Conservation (phyloP, 37 sponge, comb jelly and placozoan species). For the Aplysina aerophoba region DNA sequence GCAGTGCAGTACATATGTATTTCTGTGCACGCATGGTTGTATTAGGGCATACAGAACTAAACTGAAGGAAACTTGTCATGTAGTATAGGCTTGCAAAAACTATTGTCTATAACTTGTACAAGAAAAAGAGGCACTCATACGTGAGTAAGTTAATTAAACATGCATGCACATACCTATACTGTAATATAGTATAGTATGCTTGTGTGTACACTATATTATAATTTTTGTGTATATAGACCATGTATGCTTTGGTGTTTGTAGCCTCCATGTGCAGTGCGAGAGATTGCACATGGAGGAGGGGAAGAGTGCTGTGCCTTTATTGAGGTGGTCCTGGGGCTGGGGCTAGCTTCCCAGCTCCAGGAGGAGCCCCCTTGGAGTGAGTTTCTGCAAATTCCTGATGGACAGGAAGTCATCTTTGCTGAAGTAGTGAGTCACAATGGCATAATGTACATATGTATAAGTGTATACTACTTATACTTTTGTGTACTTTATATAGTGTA, state of each 20-base stretch:
- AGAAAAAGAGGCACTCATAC: too few species aligned
- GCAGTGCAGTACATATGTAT: too few species aligned
- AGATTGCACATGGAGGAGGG: conserved; percentile 34
- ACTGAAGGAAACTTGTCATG: too few species aligned
- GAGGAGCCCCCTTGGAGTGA: conserved; percentile 72
- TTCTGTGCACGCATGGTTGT: too few species aligned
- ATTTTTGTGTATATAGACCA: background rate
- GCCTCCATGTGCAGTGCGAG: background rate
- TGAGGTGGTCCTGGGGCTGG: conserved; percentile 88
- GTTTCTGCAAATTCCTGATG: conserved; percentile 56
- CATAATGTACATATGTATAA: background rate
- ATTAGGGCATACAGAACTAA: too few species aligned
- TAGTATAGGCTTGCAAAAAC: too few species aligned
- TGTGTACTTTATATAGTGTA: too few species aligned
- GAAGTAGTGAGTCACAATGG: conserved; percentile 78
- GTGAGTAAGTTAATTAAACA: too few species aligned
- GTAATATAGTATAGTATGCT: too few species aligned
- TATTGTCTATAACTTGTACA: too few species aligned
- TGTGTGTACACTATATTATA: background rate
- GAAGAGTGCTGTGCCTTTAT: conserved; percentile 66
- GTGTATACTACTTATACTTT: background rate
- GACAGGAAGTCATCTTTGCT: conserved; percentile 89
- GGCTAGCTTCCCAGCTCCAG: conserved; percentile 32
- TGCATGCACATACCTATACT: too few species aligned
- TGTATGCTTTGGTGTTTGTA: background rate